These are phyloP conservation scores for Lepilemur septentrionalis DNA, from an alignment of 2,797 vertebrate genomes.

Conservation along the genomic window DNA sequence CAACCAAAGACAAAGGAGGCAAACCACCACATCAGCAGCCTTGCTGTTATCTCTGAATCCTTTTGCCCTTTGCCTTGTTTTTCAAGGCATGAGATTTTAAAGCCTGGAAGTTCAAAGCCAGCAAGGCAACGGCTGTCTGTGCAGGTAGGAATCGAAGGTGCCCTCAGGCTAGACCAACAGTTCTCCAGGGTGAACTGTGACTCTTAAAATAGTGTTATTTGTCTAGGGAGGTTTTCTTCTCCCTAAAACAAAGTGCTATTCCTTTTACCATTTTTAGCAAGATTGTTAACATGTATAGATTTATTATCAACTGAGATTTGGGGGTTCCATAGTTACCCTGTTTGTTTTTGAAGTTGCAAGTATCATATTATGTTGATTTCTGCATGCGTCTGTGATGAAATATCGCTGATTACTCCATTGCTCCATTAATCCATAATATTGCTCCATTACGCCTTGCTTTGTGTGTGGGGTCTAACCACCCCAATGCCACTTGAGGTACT, in stretches of 20 bases:
- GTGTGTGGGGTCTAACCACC: not conserved
- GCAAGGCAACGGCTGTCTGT: not conserved
- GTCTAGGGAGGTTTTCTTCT: not conserved
- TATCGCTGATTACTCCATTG: not conserved
- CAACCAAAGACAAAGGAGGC: not conserved
- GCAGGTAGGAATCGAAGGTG: not conserved
- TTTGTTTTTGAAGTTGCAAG: not conserved
- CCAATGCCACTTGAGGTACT: not conserved
- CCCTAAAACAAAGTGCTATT: not conserved
- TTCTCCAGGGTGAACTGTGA: not conserved
- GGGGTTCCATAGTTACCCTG: not conserved
- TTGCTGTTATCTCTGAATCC: not conserved
- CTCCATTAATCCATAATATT: too few species aligned
- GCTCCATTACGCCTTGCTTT: fast-evolving
- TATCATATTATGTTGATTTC: not conserved
- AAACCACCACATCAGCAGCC: not conserved
- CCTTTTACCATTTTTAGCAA: not conserved
- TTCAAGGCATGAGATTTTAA: slow-evolving; percentile 40
- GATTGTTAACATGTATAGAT: not conserved
- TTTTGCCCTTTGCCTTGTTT: not conserved
- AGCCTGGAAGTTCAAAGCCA: not conserved
- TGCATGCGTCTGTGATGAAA: not conserved
- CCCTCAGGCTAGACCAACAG: not conserved
- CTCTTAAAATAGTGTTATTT: not conserved
- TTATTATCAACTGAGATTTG: not conserved